A percentile compares a stretch with the other conserved stretches of the same genome.
Conservation (phyloP, 2,113 vertebrate genomes). For the Hippocampus comes region DNA sequence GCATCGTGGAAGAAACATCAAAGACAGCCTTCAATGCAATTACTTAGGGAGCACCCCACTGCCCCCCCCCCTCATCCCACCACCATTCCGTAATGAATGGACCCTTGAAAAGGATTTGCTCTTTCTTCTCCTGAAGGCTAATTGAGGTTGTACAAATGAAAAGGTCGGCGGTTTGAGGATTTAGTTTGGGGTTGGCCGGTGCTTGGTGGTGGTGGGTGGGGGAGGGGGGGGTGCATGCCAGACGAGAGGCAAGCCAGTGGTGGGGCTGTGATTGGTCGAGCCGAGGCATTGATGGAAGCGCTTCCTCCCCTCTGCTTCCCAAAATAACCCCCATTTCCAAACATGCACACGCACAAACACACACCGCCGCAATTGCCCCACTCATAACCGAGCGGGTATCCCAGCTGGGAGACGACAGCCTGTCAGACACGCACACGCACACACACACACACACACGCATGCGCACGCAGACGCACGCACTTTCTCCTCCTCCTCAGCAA, state of each 20-base stretch:
- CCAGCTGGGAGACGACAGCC: slow-evolving; percentile 52
- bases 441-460: not conserved
- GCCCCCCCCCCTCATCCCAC: no score
- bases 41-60: slow-evolving; percentile 1
- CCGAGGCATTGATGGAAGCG: slow-evolving; percentile 27
- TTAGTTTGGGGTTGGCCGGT: not conserved
- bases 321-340: slow-evolving; percentile 45
- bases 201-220: not conserved
- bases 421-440: slow-evolving; percentile 25
- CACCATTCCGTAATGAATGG: slow-evolving; percentile 26
- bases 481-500: not conserved
- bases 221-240: not conserved
- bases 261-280: not conserved
- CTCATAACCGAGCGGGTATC: slow-evolving; percentile 19
- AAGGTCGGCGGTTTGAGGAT: slow-evolving; percentile 36
- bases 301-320: slow-evolving; percentile 39
- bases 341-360: not conserved
- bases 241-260: not conserved
- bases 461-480: slow-evolving; percentile 3
- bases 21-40: slow-evolving; percentile 54
- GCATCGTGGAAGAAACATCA: slow-evolving; percentile 30
- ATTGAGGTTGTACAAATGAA: slow-evolving; percentile 62
- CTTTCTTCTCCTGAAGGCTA: slow-evolving; percentile 51
- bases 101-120: slow-evolving; percentile 37
- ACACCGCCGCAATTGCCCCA: not conserved